A percentile compares a stretch with the other conserved stretches of the same genome.
phyloP scores from a whole-genome alignment of 1,140 invertebrate genomes.

The Drosophila carrolli region DNA sequence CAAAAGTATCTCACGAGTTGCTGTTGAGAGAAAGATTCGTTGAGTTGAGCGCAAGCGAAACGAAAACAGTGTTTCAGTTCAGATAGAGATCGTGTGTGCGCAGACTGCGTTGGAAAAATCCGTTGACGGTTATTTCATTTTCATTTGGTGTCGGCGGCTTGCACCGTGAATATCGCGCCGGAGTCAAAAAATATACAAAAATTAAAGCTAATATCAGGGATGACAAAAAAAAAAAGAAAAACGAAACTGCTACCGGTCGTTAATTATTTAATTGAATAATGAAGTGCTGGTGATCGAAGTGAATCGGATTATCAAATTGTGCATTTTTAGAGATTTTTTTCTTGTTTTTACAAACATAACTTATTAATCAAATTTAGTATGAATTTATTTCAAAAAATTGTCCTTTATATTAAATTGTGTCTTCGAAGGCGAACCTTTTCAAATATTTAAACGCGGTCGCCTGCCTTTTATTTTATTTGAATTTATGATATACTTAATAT shows the following conservation, averaged over 20 bases:
- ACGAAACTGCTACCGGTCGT: not conserved
- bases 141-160: conserved; percentile 4
- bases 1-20: too few relatives aligned
- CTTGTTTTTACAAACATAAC: not conserved
- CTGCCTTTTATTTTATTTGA: not conserved
- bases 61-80: too few relatives aligned
- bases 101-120: too few relatives aligned
- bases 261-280: conserved; percentile 4
- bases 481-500: not conserved
- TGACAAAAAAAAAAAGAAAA: conserved; percentile 1
- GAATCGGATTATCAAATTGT: not conserved
- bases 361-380: not conserved
- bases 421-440: not conserved
- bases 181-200: not conserved
- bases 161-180: conserved; percentile 8
- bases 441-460: not conserved
- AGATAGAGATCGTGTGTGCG: too few relatives aligned
- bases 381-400: not conserved
- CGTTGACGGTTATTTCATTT: conserved; percentile 9
- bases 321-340: not conserved
- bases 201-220: not conserved
- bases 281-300: conserved; percentile 1
- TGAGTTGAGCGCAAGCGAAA: too few relatives aligned
- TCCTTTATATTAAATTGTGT: not conserved
- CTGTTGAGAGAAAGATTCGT: too few relatives aligned